Base-by-base conservation (phyloP, 1,140 invertebrate genomes). In the Anagrus nilaparvatae region DNA sequence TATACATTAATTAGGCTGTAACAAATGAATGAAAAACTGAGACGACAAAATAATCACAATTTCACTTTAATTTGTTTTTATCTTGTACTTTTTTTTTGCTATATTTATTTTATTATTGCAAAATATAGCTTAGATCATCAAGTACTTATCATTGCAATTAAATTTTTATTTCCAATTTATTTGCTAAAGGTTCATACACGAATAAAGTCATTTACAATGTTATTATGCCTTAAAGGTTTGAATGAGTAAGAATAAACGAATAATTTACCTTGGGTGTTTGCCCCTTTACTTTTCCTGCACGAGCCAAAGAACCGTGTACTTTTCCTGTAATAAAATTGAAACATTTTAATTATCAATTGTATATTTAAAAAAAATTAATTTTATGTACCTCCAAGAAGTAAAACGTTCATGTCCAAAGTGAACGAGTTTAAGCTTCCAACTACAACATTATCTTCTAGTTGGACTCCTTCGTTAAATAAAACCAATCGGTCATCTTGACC, bases 221-320 rank as follows among this genome's bases (percentile, higher is more conserved):
- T n/a, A n/a, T 0, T 27, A 40, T 9, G 7, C 8, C 14, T 38
- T 29, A 18, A 30, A 16, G 6, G 33, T 12, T 18, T 39, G 18
- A 25, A 25, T 25, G 37, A 23, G 1, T 25, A 2, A 34, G 13
- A 32, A 27, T 27, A 25, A 20, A 40, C n/a, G n/a, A n/a, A n/a
- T n/a, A n/a, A 42, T 44, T 62, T 65, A 77, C 89, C 75, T 98
- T 99, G n/a, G 95, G 96, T 19, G 96, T 99, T 69, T 99, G 96
- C 50, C 93, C 94, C 66, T 96, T 96, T 32, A 99, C 96, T 77
- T 99, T 99, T 67, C 96, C 96, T 69, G 96, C 96, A 87, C 96
- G 94, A 76, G 96, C 95, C 52, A 99, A 70, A 50, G 96, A 99
- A 61, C 96, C 96, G 69, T 99, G 96, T 49, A 99, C 96, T 77